Evolutionary conservation across 1,140 invertebrate genomes (phyloP), one percentile per base, ranked within the genome.

Genomic region (Epicauta chinensis): DNA sequence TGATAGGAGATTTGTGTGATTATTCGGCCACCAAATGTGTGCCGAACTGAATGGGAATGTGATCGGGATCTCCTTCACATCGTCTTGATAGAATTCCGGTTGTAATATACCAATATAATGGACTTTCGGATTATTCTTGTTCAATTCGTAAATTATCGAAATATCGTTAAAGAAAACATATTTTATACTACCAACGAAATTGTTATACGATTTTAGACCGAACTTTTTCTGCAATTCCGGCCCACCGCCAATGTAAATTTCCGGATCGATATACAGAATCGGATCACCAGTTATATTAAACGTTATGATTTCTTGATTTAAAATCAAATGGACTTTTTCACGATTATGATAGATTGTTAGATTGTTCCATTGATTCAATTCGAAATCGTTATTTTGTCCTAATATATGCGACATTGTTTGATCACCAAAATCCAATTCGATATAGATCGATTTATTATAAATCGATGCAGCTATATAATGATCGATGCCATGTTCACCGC

Each of bases 101-200:
- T 84, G 81, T 38, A 90, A 68, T 0, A 91, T 84, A 12, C 91
- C 81, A 43, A 72, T 69, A 35, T 73, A 71, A 53, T 71, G 69
- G n/a, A 91, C 86, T 77, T 91, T 91, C 13, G 84, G 83, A 70
- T 88, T 87, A 49, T 81, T 81, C 56, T 84, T 81, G 56, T 87
- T 84, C 43, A 96, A 70, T 64, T 92, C 87, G 65, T 93, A 93
- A 36, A 96, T 75, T 47, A 96, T 89, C 1, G 90, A 93, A 12
- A 91, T 82, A 59, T 92, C 89, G 68, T 95, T 94, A 66, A 91
- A 92, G 68, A 93, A 95, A 14, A 94, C 89, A 69, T 93, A 92
- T 62, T 93, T 91, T 0, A 96, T 67, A 57, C 87, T 91, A 10
- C 92, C 92, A 63, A 85, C 85, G 63, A 82, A 83, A 73, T 87